phyloP scores from a whole-genome alignment of 2,113 vertebrate species.

The Pelmatolapia mariae region DNA sequence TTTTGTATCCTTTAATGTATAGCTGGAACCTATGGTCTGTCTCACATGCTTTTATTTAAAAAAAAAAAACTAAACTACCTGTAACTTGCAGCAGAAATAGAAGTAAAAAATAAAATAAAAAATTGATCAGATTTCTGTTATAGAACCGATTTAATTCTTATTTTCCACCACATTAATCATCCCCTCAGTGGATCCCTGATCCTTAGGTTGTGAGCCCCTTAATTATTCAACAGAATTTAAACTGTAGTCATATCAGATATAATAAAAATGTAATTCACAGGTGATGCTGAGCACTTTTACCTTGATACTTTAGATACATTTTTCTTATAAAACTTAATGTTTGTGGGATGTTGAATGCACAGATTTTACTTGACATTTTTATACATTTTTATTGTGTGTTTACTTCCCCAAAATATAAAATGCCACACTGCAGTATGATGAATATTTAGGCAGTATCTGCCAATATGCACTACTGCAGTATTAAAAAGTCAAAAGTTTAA shows the following conservation, averaged over 20 bases:
- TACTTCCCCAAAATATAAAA: neutral
- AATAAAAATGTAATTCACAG: neutral
- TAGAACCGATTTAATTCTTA: neutral
- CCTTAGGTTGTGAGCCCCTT: neutral
- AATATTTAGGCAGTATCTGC: neutral
- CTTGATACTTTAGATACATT: neutral
- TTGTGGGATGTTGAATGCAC: neutral
- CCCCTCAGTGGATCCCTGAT: neutral
- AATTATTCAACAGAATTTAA: neutral
- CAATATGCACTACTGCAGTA: neutral
- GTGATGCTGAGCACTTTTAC: neutral
- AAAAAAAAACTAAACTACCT: neutral
- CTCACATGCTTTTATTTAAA: neutral
- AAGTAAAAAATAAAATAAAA: neutral
- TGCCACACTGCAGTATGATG: neutral
- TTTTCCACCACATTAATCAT: neutral
- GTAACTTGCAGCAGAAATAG: neutral
- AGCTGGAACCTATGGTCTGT: neutral
- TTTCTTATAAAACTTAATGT: neutral
- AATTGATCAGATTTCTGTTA: neutral
- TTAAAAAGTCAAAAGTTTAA: neutral
- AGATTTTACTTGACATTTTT: neutral
- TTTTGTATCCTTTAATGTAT: neutral
- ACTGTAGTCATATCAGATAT: neutral
- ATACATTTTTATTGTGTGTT: neutral